Evolutionary conservation across 2,113 vertebrate genomes (phyloP).

Genomic region (Motacilla tschutschensis): DNA sequence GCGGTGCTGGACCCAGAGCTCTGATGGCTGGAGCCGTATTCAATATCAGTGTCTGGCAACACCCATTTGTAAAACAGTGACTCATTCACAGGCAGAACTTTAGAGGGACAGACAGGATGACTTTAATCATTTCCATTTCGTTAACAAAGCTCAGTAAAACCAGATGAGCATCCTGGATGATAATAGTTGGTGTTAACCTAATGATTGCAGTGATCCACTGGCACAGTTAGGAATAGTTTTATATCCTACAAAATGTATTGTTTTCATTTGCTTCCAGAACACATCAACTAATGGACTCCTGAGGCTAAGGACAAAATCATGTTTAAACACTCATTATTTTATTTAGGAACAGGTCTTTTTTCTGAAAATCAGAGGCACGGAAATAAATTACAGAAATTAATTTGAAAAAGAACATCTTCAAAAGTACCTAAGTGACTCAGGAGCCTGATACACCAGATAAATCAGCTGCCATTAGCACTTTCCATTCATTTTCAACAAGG

Average conservation of each 20-base stretch:
- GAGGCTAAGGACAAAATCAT: constrained; percentile 30
- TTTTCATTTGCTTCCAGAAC: constrained; percentile 26
- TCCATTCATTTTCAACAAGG: not conserved
- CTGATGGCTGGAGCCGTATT: constrained; percentile 54
- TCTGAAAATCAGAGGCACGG: not conserved
- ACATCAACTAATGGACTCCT: not conserved
- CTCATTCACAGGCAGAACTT: constrained; percentile 49
- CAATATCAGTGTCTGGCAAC: constrained; percentile 49
- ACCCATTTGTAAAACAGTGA: constrained; percentile 63
- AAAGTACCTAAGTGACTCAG: not conserved
- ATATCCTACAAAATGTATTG: constrained; percentile 21
- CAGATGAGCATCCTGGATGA: constrained; percentile 48
- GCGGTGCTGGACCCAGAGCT: constrained; percentile 24
- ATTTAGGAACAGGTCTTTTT: not conserved
- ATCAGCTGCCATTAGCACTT: not conserved
- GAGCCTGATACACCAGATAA: not conserved
- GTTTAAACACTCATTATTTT: not conserved
- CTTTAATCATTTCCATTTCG: constrained; percentile 64
- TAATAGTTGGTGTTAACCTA: constrained; percentile 56
- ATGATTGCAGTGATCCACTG: constrained; percentile 10
- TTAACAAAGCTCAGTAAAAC: constrained; percentile 58
- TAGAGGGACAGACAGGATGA: constrained; percentile 57
- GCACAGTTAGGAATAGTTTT: not conserved
- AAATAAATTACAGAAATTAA: not conserved
- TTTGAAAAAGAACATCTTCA: not conserved